These are phyloP conservation scores for Yponomeuta plumbellus DNA, from an alignment of 2,888 invertebrate genomes.

Conservation along the genomic window DNA sequence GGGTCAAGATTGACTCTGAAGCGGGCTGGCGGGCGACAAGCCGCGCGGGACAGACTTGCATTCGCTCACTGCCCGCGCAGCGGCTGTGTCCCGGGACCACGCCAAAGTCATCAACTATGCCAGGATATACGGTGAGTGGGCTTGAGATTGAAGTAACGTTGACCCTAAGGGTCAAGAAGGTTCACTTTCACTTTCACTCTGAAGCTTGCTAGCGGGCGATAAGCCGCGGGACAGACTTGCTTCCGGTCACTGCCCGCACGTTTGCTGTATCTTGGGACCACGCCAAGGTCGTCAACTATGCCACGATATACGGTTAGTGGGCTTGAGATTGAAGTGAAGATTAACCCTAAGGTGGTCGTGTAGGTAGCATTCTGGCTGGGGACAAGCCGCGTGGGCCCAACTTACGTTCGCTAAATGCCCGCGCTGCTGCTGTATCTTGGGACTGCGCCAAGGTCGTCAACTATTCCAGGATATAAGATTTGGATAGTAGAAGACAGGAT, in stretches of 20 bases:
- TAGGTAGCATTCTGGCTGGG: conserved; percentile 33
- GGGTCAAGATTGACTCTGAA: conserved; percentile 95
- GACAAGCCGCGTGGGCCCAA: too few species aligned
- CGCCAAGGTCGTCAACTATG: conserved; percentile 98
- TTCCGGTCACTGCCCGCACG: conserved; percentile 94
- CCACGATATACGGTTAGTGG: conserved; percentile 87
- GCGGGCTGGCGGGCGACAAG: conserved; percentile 96
- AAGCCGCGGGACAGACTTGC: conserved; percentile 95
- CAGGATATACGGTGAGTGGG: conserved; percentile 85
- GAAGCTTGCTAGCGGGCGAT: conserved; percentile 97
- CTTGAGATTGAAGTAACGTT: conserved; percentile 73
- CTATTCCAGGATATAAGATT: too few species aligned
- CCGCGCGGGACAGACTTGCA: conserved; percentile 94
- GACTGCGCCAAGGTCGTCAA: too few species aligned
- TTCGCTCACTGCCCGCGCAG: conserved; percentile 93
- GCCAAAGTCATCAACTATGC: conserved; percentile 99
- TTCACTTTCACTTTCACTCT: too few species aligned
- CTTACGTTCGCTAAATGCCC: too few species aligned
- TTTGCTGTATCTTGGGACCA: conserved; percentile 93
- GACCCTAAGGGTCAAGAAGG: conserved; percentile 89
- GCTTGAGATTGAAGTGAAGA: conserved; percentile 61
- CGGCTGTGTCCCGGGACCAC: conserved; percentile 92
- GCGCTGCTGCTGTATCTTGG: too few species aligned
- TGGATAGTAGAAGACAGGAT: too few species aligned
- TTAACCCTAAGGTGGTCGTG: conserved; percentile 84